Conservation (phyloP, 2,888 invertebrate genomes). For the Drosophila glabriapex region DNA sequence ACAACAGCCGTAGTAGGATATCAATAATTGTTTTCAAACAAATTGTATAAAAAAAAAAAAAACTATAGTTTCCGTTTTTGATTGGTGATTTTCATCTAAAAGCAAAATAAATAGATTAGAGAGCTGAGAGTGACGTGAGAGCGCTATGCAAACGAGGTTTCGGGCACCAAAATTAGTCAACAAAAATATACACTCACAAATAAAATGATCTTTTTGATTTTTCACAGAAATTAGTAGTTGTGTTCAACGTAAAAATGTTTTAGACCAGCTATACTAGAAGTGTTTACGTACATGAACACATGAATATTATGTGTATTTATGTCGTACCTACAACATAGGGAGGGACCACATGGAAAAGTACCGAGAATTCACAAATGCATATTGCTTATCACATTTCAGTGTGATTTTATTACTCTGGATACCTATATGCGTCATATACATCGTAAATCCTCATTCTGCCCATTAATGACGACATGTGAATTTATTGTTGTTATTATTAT, state of each 20-base stretch:
- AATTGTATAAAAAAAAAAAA: not conserved
- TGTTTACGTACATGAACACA: not conserved
- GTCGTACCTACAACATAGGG: not conserved
- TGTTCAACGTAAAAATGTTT: not conserved
- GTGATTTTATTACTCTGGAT: conserved; percentile 34
- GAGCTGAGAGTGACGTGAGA: not conserved
- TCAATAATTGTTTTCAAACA: not conserved
- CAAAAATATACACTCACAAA: not conserved
- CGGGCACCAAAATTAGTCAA: not conserved
- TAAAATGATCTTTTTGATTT: not conserved
- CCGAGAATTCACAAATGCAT: conserved; percentile 19
- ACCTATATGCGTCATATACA: conserved; percentile 19
- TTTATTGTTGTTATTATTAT: not conserved
- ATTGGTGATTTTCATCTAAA: not conserved
- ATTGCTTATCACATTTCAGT: conserved; percentile 26
- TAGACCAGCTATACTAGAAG: not conserved
- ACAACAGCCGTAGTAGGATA: not conserved
- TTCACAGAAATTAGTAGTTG: not conserved
- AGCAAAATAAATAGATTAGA: not conserved
- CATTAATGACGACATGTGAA: conserved; percentile 24
- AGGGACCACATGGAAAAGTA: not conserved
- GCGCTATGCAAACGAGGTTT: not conserved
- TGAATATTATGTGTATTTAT: not conserved
- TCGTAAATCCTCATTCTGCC: conserved; percentile 9
- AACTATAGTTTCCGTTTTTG: not conserved